These are phyloP conservation scores for Allolobophora icterica DNA, from an alignment of 2,888 invertebrate genomes.

Conservation along the genomic window DNA sequence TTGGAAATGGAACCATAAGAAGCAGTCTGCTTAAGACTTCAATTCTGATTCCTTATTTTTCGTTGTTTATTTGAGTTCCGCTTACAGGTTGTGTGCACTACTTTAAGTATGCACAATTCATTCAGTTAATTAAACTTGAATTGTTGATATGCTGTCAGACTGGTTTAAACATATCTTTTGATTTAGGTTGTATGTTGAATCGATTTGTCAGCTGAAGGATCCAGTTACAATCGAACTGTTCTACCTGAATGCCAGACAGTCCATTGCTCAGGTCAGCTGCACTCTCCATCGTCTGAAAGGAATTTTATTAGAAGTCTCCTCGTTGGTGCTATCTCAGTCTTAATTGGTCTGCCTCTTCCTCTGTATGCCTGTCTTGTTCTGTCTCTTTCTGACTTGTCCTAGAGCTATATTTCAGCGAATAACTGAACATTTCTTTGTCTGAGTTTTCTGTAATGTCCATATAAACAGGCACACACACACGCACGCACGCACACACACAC, in stretches of 20 bases:
- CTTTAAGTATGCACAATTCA: background rate
- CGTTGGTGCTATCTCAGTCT: background rate
- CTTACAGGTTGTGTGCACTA: background rate
- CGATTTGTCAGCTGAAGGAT: constrained; percentile 66
- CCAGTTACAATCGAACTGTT: constrained; percentile 68
- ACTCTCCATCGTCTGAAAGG: background rate
- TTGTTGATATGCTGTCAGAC: background rate
- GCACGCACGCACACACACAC: no score
- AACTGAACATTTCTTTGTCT: background rate
- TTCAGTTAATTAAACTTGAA: background rate
- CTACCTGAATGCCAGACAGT: constrained; percentile 68
- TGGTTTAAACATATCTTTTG: background rate
- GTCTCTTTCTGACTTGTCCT: background rate
- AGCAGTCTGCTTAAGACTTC: background rate
- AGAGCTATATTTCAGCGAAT: no score
- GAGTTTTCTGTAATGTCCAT: background rate
- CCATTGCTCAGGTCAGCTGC: constrained; percentile 64
- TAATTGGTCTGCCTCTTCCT: background rate
- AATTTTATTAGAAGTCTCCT: background rate
- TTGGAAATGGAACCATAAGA: background rate
- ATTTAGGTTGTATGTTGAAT: constrained; percentile 67
- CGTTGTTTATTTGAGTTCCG: background rate
- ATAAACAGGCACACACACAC: background rate
- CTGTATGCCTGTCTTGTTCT: background rate
- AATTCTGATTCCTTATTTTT: background rate